A percentile compares a stretch with the other conserved stretches of the same genome.
Conservation (phyloP, 2,888 invertebrate species). For the Linnaemya tessellans region DNA sequence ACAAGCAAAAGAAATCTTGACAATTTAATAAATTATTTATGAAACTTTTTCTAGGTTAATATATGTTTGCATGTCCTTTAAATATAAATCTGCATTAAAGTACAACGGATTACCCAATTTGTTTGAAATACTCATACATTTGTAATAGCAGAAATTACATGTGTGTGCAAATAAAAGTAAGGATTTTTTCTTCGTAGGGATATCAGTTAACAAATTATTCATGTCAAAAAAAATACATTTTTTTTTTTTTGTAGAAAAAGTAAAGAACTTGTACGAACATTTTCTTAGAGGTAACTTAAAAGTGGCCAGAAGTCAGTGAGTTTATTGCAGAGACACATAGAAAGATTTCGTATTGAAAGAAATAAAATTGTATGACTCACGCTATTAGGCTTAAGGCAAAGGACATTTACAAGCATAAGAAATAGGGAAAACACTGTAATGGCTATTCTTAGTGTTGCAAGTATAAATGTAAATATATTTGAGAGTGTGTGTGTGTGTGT, state of each 20-base stretch:
- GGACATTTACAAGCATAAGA: slow-evolving; percentile 18
- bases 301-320: slow-evolving; percentile 48
- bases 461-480: background rate
- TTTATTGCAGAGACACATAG: background rate
- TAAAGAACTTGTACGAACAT: slow-evolving; percentile 29
- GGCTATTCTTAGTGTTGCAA: background rate
- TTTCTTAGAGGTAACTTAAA: slow-evolving; percentile 19
- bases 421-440: background rate
- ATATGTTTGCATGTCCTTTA: slow-evolving; percentile 28
- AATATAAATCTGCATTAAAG: slow-evolving; percentile 28
- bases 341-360: background rate
- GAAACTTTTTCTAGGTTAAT: slow-evolving; percentile 28
- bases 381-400: slow-evolving; percentile 43
- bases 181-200: slow-evolving; percentile 1
- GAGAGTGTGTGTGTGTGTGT: background rate
- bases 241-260: background rate
- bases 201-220: slow-evolving; percentile 39
- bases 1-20: slow-evolving; percentile 4
- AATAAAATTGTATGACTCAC: slow-evolving; percentile 28
- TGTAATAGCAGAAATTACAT: background rate
- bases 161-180: background rate
- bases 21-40: slow-evolving; percentile 50
- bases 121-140: slow-evolving; percentile 13
- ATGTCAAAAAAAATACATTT: background rate
- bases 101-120: slow-evolving; percentile 24